These are phyloP conservation scores for Lota lota DNA, from an alignment of 2,113 vertebrate genomes.

Conservation along the genomic window DNA sequence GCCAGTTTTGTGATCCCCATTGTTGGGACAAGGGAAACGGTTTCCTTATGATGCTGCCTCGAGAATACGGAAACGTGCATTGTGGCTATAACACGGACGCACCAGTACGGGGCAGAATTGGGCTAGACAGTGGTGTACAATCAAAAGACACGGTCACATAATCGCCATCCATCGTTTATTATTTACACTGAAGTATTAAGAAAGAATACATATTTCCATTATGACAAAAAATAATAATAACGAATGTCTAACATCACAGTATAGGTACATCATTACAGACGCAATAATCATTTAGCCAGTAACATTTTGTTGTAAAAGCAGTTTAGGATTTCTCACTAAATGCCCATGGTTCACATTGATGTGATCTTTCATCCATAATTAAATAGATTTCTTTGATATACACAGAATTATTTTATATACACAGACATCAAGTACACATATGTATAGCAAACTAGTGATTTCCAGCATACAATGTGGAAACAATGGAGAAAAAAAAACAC, in stretches of 20 bases:
- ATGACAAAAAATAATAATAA: slow-evolving; percentile 37
- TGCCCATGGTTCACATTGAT: no score
- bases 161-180: slow-evolving; percentile 12
- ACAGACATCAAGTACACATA: slow-evolving; percentile 13
- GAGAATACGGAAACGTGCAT: background rate
- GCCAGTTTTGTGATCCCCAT: slow-evolving; percentile 76
- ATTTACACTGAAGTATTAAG: slow-evolving; percentile 51
- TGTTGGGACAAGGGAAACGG: background rate
- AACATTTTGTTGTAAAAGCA: slow-evolving; percentile 10
- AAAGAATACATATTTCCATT: slow-evolving; percentile 30
- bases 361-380: no score
- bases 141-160: background rate
- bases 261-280: slow-evolving; percentile 15
- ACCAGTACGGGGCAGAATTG: background rate
- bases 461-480: slow-evolving; percentile 19
- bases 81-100: background rate
- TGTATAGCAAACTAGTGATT: slow-evolving; percentile 12
- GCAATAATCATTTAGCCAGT: slow-evolving; percentile 1
- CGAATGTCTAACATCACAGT: slow-evolving; percentile 22
- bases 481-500: slow-evolving; percentile 22
- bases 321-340: slow-evolving; percentile 1
- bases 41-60: background rate
- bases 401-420: slow-evolving; percentile 9
- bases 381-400: slow-evolving; percentile 17
- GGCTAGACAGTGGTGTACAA: no score